phyloP scores from a whole-genome alignment of 2,113 vertebrate genomes.

The Oxyruncus cristatus region DNA sequence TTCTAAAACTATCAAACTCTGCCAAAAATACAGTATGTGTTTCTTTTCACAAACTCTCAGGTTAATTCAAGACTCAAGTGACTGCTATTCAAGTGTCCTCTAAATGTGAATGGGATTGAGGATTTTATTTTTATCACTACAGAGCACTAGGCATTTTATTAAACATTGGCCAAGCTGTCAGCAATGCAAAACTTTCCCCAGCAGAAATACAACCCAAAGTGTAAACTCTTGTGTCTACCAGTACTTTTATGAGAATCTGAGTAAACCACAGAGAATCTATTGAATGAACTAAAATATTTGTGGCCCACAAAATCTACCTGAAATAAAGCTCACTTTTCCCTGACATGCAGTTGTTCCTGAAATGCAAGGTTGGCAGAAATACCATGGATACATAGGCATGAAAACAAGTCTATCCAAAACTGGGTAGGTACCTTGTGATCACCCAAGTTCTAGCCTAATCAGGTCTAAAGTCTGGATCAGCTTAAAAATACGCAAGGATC shows the following conservation, averaged over 20 bases:
- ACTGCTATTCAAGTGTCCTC: slow-evolving; percentile 12
- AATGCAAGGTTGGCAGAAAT: not conserved
- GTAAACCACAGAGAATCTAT: not conserved
- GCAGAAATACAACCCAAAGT: not conserved
- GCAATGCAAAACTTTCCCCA: not conserved
- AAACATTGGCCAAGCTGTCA: not conserved
- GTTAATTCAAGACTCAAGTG: slow-evolving; percentile 31
- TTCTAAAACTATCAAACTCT: slow-evolving; percentile 1
- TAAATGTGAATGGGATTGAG: slow-evolving; percentile 18
- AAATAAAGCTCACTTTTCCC: not conserved
- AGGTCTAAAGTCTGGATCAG: not conserved
- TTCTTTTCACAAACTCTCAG: slow-evolving; percentile 20
- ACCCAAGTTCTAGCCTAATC: not conserved
- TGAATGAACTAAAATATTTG: not conserved
- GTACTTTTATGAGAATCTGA: not conserved
- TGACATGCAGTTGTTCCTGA: not conserved
- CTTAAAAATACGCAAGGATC: not conserved
- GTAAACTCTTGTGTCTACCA: not conserved
- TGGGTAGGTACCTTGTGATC: not conserved
- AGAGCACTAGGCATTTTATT: slow-evolving; percentile 26
- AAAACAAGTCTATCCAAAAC: not conserved
- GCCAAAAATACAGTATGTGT: not conserved
- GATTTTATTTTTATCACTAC: slow-evolving; percentile 38
- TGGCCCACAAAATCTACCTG: not conserved
- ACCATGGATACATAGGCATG: not conserved